Base-by-base conservation (phyloP, 2,797 vertebrate species). In the Amphiprion clarkii region DNA sequence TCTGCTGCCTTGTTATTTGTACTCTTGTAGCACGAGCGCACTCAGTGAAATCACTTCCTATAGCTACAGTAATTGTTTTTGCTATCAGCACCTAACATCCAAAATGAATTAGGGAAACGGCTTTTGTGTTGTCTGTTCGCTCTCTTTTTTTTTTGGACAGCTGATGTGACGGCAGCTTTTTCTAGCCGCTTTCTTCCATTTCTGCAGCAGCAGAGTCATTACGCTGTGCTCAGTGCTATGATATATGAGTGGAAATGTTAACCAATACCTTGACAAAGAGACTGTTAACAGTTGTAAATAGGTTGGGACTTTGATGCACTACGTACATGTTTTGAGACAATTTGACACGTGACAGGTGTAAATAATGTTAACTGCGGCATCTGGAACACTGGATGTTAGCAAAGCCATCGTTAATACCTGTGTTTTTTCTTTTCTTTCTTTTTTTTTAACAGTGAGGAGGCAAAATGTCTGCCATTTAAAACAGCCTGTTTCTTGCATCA, bases 41-140 rank as follows among this genome's bases (percentile, higher is more conserved):
- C 75, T 81, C 62, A 8, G 70, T 78, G 83, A 87, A 86, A 88
- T 81, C 52, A 56, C 74, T 56, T 79, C 76, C 76, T 58, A 48
- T 63, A 68, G 83, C 57, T 51, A 58, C 79, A 76, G 80, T 86
- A 80, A 85, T 89, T 90, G 82, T 87, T 87, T 88, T 81, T 76
- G 53, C 76, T 84, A 85, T 90, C 87, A 86, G 78, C 76, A 31
- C 68, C 74, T 74, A 79, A 80, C 82, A 86, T 88, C 83, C 79
- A 77, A 79, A 89, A 82, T 81, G 76, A 91, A 86, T 88, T 81
- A 89, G 68, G 63, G 69, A 84, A 84, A 81, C 56, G 39, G 74
- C 71, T 75, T 80, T 76, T 83, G 70, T 83, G 64, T 57, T 42
- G 76, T 72, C 33, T 76, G 79, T 58, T 55, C 67, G 39, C 25